Conservation (phyloP, 2,797 vertebrate genomes). For the Cephalopachus bancanus region DNA sequence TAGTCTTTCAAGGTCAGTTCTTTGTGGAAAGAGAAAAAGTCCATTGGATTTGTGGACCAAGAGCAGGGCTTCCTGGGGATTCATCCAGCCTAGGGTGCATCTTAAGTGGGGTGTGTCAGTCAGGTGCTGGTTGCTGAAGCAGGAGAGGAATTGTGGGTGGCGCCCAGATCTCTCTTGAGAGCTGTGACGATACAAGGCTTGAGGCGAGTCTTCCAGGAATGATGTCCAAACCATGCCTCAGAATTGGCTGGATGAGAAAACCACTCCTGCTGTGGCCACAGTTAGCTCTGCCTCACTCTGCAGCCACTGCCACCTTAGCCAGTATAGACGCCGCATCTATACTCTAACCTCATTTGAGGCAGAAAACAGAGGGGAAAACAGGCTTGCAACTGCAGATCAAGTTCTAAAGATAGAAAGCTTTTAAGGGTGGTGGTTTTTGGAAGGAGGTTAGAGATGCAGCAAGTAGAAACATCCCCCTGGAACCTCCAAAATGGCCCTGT, state of each 20-base stretch:
- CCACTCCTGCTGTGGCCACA: rapidly evolving
- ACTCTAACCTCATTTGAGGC: neutral
- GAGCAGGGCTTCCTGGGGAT: neutral
- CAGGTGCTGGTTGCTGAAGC: neutral
- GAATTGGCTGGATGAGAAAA: neutral
- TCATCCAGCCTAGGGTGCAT: neutral
- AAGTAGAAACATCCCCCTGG: neutral
- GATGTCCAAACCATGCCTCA: neutral
- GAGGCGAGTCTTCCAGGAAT: neutral
- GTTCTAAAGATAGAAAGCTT: neutral
- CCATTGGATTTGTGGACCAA: neutral
- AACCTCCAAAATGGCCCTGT: neutral
- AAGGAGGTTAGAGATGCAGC: neutral
- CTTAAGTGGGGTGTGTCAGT: neutral
- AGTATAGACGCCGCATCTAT: rapidly evolving
- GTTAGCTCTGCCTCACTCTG: rapidly evolving
- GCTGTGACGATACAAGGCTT: neutral
- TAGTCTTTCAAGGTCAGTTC: neutral
- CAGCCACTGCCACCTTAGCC: neutral
- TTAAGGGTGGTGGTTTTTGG: neutral
- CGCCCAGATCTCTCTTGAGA: neutral
- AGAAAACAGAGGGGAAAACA: neutral
- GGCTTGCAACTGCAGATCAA: neutral
- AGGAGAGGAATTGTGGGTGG: neutral
- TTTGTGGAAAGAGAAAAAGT: neutral